phyloP scores from a whole-genome alignment of 1,140 invertebrate species.

The Zaprionus davidi region DNA sequence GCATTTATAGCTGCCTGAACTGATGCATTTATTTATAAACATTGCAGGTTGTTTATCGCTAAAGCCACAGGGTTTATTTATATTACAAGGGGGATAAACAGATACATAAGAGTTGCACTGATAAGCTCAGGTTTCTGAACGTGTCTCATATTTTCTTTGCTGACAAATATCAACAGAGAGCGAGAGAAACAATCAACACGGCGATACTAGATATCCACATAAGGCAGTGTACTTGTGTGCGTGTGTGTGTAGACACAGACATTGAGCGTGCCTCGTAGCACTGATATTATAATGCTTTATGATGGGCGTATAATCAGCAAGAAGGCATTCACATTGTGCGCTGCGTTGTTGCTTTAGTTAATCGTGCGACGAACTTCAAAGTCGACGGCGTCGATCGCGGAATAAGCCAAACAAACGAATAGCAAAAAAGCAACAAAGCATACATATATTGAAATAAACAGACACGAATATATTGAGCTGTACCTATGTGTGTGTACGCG shows the following conservation, averaged over 20 bases:
- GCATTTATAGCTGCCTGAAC: background rate
- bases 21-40: background rate
- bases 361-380: slow-evolving; percentile 69
- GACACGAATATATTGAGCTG: slow-evolving; percentile 3
- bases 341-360: slow-evolving; percentile 53
- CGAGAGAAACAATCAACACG: slow-evolving; percentile 28
- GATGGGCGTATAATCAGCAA: slow-evolving; percentile 44
- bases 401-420: slow-evolving; percentile 39
- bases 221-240: background rate
- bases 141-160: slow-evolving; percentile 6
- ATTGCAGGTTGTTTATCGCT: slow-evolving; percentile 12
- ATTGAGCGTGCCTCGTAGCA: slow-evolving; percentile 12
- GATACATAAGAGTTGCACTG: slow-evolving; percentile 10
- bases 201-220: slow-evolving; percentile 26
- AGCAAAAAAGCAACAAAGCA: slow-evolving; percentile 18
- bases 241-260: slow-evolving; percentile 1
- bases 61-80: background rate
- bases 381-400: slow-evolving; percentile 43
- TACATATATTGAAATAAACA: slow-evolving; percentile 13
- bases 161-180: slow-evolving; percentile 40
- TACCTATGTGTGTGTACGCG: background rate
- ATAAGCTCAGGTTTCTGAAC: slow-evolving; percentile 18
- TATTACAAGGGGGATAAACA: background rate
- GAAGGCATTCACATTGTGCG: slow-evolving; percentile 43
- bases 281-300: slow-evolving; percentile 34